These are phyloP conservation scores for Danaus chrysippus DNA, from an alignment of 2,888 invertebrate genomes.

Conservation along the genomic window DNA sequence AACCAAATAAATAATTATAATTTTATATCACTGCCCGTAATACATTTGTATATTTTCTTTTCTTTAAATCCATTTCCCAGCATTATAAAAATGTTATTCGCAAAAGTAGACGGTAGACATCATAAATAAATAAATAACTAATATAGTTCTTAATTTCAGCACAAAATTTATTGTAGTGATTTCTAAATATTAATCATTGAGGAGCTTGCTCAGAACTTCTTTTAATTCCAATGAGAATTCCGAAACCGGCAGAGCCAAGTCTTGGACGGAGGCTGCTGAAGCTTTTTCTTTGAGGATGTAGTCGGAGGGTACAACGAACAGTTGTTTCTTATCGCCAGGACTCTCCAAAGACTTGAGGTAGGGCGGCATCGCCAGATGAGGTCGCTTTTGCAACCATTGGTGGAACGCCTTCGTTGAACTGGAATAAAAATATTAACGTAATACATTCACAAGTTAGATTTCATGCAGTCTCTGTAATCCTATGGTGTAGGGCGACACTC, in stretches of 20 bases:
- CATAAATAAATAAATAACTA: too few species aligned
- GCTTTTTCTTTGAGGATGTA: constrained; percentile 48
- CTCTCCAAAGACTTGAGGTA: constrained; percentile 44
- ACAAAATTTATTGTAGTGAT: neutral
- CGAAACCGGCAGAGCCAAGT: constrained; percentile 63
- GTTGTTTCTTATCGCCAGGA: constrained; percentile 51
- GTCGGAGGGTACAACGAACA: constrained; percentile 66
- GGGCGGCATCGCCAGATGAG: constrained; percentile 59
- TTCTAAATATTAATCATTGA: constrained; percentile 44
- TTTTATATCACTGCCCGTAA: too few species aligned
- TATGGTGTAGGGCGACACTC: constrained; percentile 30
- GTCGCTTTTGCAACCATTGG: constrained; percentile 52
- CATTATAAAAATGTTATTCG: too few species aligned
- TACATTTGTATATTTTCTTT: too few species aligned
- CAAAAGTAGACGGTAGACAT: too few species aligned
- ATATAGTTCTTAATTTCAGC: too few species aligned
- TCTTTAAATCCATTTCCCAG: too few species aligned
- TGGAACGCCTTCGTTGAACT: constrained; percentile 70
- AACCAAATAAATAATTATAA: too few species aligned
- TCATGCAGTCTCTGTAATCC: neutral
- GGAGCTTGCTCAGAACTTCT: constrained; percentile 61
- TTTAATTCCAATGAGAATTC: constrained; percentile 64
- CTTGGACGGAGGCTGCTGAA: constrained; percentile 41
- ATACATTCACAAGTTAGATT: neutral
- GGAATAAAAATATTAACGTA: constrained; percentile 26